Evolutionary conservation across 2,797 vertebrate species (phyloP), one percentile per base, ranked within the genome.

Genomic region (Bufotes viridis): DNA sequence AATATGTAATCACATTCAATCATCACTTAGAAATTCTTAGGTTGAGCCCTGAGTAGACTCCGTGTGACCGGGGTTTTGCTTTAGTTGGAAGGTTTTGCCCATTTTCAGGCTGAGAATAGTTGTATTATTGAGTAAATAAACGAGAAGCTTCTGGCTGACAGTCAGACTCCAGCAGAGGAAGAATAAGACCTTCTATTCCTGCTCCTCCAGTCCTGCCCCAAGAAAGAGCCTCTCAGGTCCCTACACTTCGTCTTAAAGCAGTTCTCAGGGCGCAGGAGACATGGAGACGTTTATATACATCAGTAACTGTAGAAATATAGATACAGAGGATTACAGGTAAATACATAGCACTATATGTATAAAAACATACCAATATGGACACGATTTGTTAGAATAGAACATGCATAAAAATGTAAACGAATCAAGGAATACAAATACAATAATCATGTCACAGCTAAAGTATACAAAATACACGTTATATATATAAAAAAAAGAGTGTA

Each of bases 81-180:
- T 63, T 65, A 29, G 63, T 42, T 81, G 78, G 79, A 63, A 49
- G 11, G 18, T 65, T 81, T 49, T 22, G 18, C 83, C 74, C 15
- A 78, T 78, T 60, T 60, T 85, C 55, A 42, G 60, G 26, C 76
- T 58, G 49, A 86, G 78, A 72, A 60, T 72, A 60, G 78, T 24
- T 61, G 26, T 67, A 65, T 81, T 87, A 74, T 87, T 72, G 49
- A n/a, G 53, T 49, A 81, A 87, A 81, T 87, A 72, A 51, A 80
- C 61, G 26, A 51, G 53, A 72, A 7, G 26, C 0, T 80, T 34
- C 85, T 86, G 85, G 78, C 85, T 81, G 85, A 81, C 85, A 55
- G 61, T 86, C 85, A 86, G 75, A 22, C 75, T 70, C 72, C 69
- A 13, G 29, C 58, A 61, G 58, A 75, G 2, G 72, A 51, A 51